These are phyloP conservation scores for Enteromius afrohamiltoni DNA, from an alignment of 2,797 vertebrate species.

Conservation along the genomic window DNA sequence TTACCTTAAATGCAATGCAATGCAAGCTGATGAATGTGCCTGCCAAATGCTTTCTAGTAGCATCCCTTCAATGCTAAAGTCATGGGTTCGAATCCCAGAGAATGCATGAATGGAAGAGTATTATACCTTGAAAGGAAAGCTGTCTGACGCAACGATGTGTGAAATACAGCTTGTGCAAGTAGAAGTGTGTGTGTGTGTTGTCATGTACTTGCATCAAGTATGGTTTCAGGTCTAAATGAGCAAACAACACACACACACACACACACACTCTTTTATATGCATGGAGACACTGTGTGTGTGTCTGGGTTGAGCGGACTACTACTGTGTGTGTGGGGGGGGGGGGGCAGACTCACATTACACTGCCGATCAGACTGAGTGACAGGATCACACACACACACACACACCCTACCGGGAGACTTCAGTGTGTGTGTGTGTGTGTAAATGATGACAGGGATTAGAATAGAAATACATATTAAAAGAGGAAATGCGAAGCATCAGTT, in stretches of 20 bases:
- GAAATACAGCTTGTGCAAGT: constrained; percentile 4
- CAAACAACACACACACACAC: background rate
- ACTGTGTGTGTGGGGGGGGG: constrained; percentile 29
- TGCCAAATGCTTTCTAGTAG: background rate
- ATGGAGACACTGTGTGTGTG: constrained; percentile 11
- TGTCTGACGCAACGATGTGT: background rate
- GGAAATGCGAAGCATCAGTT: constrained; percentile 63
- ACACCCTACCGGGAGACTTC: constrained; percentile 49
- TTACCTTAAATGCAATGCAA: background rate
- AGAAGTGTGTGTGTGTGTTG: constrained; percentile 31
- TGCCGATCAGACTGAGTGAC: constrained; percentile 72
- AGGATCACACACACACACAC: constrained; percentile 52
- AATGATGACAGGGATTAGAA: constrained; percentile 70
- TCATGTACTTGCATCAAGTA: background rate
- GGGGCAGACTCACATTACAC: constrained; percentile 1
- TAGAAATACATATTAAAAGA: constrained; percentile 64
- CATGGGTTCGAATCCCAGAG: background rate
- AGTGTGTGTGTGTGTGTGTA: constrained; percentile 50
- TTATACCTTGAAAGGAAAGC: background rate
- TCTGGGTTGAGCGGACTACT: background rate
- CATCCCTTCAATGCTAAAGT: background rate
- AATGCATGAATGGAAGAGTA: background rate
- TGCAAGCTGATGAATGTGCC: background rate
- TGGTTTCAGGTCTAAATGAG: constrained; percentile 12
- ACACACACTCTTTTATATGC: constrained; percentile 10